Evolutionary conservation across 2,888 invertebrate species (phyloP), one percentile per base, ranked within the genome.

Genomic region (Mystacides longicornis): DNA sequence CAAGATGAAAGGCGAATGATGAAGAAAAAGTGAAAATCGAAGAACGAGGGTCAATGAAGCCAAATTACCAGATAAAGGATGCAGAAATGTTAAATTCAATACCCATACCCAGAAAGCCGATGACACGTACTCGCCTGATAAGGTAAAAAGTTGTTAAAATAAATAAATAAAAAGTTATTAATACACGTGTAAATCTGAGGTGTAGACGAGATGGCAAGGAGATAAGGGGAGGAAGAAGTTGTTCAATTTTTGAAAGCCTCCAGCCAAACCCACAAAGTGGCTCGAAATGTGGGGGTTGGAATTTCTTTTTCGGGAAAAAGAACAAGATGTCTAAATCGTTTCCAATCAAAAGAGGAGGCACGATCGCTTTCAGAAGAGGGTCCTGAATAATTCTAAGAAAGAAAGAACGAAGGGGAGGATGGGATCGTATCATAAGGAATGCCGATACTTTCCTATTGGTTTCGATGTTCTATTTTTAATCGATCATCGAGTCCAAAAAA

Each of bases 321-420:
- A 22, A 49, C 20, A 50, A 60, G 57, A 60, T 55, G 60, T 60
- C 60, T 60, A 60, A 60, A 60, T 60, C 60, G 60, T 60, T 60
- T 55, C 60, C 60, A 60, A 60, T 60, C 58, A 60, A 60, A 60
- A 58, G 55, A 58, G 58, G 55, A 56, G 49, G 49, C 23, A 52
- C 20, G 54, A 56, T 52, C 54, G 45, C 57, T 51, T 54, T 53
- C 55, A 51, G 52, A 49, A 45, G 23, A 33, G 56, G 54, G 59
- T 3, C 37, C 37, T 14, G 3, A 37, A 37, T 37, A 37, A 37
- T 11, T 27, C 11, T 3, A 37, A 37, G 14, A 49, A 21, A 21
- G 49, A 23, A 37, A 27, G 27, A 11, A 27, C 11, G 27, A 7
- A 27, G 5, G 27, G 27, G 11, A 27, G 11, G 27, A 5, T 27